These are phyloP conservation scores for Bradypus variegatus DNA, from an alignment of 2,797 vertebrate genomes.

Conservation along the genomic window DNA sequence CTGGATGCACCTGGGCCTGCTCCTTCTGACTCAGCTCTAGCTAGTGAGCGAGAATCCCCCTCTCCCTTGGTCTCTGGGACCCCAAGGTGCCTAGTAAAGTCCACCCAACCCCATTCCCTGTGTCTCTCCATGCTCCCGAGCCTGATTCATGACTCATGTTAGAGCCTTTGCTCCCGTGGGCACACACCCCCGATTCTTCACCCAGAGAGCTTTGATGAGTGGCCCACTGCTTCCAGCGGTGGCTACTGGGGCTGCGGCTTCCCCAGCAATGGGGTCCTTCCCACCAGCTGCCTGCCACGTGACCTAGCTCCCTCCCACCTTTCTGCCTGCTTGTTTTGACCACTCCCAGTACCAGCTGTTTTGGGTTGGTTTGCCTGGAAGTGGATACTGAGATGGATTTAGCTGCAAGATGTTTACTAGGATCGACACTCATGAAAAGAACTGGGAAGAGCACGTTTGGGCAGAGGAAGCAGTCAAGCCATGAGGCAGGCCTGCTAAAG, in stretches of 20 bases:
- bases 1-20: background rate
- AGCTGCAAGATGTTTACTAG: background rate
- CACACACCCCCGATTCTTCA: background rate
- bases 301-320: background rate
- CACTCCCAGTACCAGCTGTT: fast-evolving
- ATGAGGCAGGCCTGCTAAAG: too few relatives aligned
- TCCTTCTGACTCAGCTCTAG: background rate
- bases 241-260: background rate
- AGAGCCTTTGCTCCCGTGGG: background rate
- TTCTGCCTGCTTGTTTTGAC: background rate
- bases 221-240: fast-evolving
- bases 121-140: fast-evolving
- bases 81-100: background rate
- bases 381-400: background rate
- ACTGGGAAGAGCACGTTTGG: background rate
- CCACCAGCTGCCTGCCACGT: background rate
- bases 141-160: fast-evolving
- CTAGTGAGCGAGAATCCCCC: background rate
- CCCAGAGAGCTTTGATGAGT: background rate
- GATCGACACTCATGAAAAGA: background rate
- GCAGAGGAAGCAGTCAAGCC: background rate
- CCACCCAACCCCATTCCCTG: background rate
- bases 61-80: background rate
- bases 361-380: background rate
- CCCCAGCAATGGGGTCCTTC: fast-evolving